These are phyloP conservation scores for Microchirus variegatus DNA, from an alignment of 2,797 vertebrate genomes.

Conservation along the genomic window DNA sequence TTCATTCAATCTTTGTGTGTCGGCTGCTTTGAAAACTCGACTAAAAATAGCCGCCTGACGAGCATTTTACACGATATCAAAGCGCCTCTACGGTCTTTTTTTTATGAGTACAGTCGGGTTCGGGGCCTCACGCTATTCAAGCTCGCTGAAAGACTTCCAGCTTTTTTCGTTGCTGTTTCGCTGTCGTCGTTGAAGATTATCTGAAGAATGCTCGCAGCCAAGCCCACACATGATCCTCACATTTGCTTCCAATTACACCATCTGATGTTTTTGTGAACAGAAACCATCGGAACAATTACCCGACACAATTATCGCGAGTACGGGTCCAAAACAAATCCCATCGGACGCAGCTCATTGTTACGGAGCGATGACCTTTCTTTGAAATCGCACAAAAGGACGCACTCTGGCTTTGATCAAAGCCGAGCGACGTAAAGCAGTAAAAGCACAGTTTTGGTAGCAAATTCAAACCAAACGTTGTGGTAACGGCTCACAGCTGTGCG, in stretches of 20 bases:
- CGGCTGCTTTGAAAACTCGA: no score
- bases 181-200: constrained; percentile 22
- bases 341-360: not conserved
- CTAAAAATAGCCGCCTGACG: no score
- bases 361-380: not conserved
- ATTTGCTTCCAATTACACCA: constrained; percentile 38
- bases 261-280: constrained; percentile 12
- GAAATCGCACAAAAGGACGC: no score
- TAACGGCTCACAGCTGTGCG: not conserved
- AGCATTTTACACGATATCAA: no score
- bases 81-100: no score
- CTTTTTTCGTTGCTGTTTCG: not conserved
- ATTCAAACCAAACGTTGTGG: no score
- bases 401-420: not conserved
- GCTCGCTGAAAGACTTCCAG: constrained; percentile 2
- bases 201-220: constrained; percentile 21
- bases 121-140: constrained; percentile 8
- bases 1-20: no score
- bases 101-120: no score
- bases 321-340: not conserved
- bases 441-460: not conserved
- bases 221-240: constrained; percentile 10
- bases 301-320: constrained; percentile 5
- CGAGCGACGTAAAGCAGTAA: no score
- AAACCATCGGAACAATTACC: constrained; percentile 7